Evolutionary conservation across 2,113 vertebrate species (phyloP).

Genomic region (Tragelaphus imberbis): DNA sequence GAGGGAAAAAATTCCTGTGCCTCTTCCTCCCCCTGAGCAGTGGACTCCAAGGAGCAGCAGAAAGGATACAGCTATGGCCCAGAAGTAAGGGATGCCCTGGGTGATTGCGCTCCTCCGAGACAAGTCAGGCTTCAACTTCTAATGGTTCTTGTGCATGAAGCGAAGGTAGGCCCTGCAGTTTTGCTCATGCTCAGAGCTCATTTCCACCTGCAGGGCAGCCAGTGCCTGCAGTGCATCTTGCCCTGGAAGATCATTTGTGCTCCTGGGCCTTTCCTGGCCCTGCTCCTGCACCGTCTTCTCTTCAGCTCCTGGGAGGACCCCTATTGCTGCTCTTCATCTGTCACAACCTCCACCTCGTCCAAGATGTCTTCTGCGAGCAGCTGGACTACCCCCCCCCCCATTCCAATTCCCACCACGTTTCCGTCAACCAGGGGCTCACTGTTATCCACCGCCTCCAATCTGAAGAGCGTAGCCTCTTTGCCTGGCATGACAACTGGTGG

Average conservation of each 20-base stretch:
- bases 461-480: no score
- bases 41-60: rapidly evolving
- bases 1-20: no score
- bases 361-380: rapidly evolving
- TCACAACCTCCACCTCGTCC: no score
- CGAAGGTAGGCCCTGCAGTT: rapidly evolving
- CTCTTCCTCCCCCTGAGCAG: no score
- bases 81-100: not conserved
- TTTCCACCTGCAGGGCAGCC: rapidly evolving
- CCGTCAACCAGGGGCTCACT: rapidly evolving
- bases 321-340: no score
- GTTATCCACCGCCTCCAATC: rapidly evolving
- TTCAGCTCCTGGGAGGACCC: no score
- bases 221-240: rapidly evolving
- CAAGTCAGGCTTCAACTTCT: no score
- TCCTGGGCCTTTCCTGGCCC: no score
- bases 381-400: no score
- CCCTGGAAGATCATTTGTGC: rapidly evolving
- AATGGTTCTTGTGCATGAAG: no score
- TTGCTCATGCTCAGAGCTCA: no score
- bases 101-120: rapidly evolving
- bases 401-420: rapidly evolving
- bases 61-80: not conserved
- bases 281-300: rapidly evolving
- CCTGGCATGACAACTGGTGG: no score